These are phyloP conservation scores for Etheostoma cragini DNA, from an alignment of 2,113 vertebrate species.

Conservation along the genomic window DNA sequence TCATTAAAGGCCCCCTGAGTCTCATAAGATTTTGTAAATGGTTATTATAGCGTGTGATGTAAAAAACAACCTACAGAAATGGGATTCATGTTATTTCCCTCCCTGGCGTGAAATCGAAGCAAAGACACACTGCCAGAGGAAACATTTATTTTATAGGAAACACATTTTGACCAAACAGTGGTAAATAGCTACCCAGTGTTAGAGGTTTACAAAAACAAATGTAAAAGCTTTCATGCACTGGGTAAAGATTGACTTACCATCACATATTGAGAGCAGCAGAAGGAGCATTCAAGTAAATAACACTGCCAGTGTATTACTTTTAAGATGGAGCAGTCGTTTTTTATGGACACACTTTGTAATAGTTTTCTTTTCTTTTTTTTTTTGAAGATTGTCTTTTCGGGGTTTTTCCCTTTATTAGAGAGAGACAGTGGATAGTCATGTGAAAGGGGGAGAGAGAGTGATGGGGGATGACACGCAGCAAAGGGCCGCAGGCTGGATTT, in stretches of 20 bases:
- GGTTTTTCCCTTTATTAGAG: no score
- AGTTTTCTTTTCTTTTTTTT: background rate
- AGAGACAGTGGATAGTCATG: no score
- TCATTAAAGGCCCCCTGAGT: background rate
- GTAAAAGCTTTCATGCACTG: slow-evolving; percentile 39
- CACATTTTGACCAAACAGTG: slow-evolving; percentile 37
- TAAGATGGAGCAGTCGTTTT: background rate
- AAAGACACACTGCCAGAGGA: slow-evolving; percentile 55
- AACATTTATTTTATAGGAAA: slow-evolving; percentile 56
- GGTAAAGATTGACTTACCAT: slow-evolving; percentile 55
- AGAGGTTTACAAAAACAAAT: slow-evolving; percentile 55
- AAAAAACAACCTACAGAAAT: slow-evolving; percentile 59
- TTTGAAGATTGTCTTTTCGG: no score
- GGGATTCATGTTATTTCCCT: slow-evolving; percentile 53
- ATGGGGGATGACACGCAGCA: no score
- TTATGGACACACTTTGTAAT: no score
- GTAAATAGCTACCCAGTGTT: slow-evolving; percentile 43
- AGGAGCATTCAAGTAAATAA: slow-evolving; percentile 25
- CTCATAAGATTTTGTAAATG: slow-evolving; percentile 14
- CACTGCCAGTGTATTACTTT: background rate
- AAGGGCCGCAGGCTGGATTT: no score
- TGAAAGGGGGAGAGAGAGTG: no score
- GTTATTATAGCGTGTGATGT: slow-evolving; percentile 34
- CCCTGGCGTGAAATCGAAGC: slow-evolving; percentile 60
- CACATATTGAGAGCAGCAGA: slow-evolving; percentile 39